Conservation (phyloP, 2,797 vertebrate species). For the Toxotes lorentzi region DNA sequence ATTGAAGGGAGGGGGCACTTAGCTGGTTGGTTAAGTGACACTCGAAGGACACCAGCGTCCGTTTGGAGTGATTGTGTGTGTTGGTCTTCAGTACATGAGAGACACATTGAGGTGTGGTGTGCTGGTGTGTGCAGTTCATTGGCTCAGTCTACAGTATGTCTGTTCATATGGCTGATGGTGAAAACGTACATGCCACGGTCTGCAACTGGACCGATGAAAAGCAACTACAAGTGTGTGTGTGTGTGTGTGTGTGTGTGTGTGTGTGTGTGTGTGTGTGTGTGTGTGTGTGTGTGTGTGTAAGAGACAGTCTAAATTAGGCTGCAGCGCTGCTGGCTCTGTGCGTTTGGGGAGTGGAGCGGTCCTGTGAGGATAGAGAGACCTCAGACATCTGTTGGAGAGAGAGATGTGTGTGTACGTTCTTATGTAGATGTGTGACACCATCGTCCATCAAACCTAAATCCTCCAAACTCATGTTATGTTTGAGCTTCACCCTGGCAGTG, state of each 20-base stretch:
- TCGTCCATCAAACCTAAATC: slow-evolving; percentile 23
- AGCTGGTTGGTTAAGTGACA: slow-evolving; percentile 42
- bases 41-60: slow-evolving; percentile 5
- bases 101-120: slow-evolving; percentile 1
- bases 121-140: neutral
- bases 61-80: neutral
- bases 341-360: slow-evolving; percentile 41
- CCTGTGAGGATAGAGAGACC: slow-evolving; percentile 57
- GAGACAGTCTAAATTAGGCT: slow-evolving; percentile 40
- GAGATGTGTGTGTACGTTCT: neutral
- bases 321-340: slow-evolving; percentile 37
- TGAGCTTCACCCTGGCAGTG: neutral
- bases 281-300: slow-evolving; percentile 5
- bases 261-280: neutral
- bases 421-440: slow-evolving; percentile 1
- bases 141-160: neutral
- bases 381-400: slow-evolving; percentile 34
- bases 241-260: neutral
- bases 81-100: neutral
- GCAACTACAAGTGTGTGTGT: neutral
- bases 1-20: slow-evolving; percentile 18
- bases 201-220: slow-evolving; percentile 10
- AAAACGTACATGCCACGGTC: neutral
- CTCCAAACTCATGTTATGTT: neutral
- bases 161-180: neutral